A percentile compares a stretch with the other conserved stretches of the same genome.
phyloP scores from a whole-genome alignment of 2,888 invertebrate genomes.

The Ormyrus rosae region DNA sequence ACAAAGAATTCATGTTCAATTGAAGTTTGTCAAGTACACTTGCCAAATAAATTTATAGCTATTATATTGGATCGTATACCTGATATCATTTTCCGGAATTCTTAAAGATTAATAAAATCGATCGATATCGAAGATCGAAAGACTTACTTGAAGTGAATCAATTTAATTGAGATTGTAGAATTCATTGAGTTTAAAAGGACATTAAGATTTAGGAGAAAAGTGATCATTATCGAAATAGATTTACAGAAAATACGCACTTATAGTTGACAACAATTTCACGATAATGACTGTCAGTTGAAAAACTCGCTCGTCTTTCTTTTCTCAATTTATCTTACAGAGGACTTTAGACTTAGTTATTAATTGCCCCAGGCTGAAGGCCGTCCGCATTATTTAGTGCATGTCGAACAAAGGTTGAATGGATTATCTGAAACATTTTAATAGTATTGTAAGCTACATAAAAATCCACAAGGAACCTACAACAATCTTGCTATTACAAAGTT shows the following conservation, averaged over 20 bases:
- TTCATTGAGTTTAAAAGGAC: constrained; percentile 53
- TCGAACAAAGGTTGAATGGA: constrained; percentile 29
- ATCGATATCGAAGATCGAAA: constrained; percentile 47
- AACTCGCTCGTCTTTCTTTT: constrained; percentile 47
- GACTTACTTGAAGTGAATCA: constrained; percentile 18
- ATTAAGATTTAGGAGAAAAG: constrained; percentile 54
- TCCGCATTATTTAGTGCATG: constrained; percentile 46
- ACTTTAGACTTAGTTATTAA: constrained; percentile 44
- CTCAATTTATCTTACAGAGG: constrained; percentile 49
- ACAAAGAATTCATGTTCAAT: constrained; percentile 45
- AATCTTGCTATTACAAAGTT: not conserved
- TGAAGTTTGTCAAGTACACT: constrained; percentile 56
- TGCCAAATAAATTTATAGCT: constrained; percentile 52
- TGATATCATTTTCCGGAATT: constrained; percentile 37
- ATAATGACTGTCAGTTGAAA: constrained; percentile 55
- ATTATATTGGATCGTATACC: constrained; percentile 41
- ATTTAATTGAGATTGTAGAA: constrained; percentile 44
- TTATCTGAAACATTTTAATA: constrained; percentile 43
- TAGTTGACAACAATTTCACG: constrained; percentile 55
- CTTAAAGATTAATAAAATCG: constrained; percentile 45
- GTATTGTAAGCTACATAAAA: not conserved
- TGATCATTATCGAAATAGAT: constrained; percentile 54
- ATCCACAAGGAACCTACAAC: not conserved
- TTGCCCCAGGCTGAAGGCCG: constrained; percentile 49
- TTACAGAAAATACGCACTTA: constrained; percentile 56